Evolutionary conservation across 2,797 vertebrate species (phyloP).

Genomic region (Syngnathus acus): DNA sequence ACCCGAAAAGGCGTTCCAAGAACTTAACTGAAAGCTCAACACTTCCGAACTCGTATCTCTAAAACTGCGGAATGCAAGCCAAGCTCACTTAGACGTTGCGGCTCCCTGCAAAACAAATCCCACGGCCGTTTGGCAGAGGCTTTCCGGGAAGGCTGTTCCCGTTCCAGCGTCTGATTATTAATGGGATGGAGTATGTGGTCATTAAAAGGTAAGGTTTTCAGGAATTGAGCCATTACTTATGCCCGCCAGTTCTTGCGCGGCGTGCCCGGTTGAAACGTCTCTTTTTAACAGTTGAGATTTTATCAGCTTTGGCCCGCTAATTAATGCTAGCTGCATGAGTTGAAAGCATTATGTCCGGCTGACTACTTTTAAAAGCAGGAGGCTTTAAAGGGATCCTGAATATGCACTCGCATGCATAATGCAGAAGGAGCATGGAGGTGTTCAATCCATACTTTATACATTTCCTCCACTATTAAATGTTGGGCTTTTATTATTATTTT

Average conservation of each 20-base stretch:
- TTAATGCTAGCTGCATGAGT: conserved; percentile 7
- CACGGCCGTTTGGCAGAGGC: not conserved
- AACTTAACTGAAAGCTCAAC: not conserved
- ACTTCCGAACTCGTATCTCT: not conserved
- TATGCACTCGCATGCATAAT: conserved; percentile 3
- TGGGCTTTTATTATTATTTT: not conserved
- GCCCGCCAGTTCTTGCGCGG: not conserved
- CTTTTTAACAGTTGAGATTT: conserved; percentile 9
- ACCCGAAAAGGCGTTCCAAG: not conserved
- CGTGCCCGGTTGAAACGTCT: not conserved
- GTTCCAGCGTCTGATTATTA: not conserved
- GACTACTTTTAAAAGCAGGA: conserved; percentile 2
- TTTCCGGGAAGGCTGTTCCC: conserved; percentile 3
- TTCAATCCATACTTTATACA: not conserved
- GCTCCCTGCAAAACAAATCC: conserved; percentile 2
- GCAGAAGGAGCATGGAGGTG: not conserved
- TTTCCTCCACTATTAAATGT: conserved; percentile 1
- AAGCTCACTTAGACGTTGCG: not conserved
- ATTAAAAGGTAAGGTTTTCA: conserved; percentile 5
- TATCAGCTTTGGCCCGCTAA: conserved; percentile 1
- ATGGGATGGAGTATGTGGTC: not conserved
- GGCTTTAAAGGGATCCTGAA: conserved; percentile 5
- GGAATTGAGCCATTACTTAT: conserved; percentile 3
- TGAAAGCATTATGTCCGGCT: conserved; percentile 5
- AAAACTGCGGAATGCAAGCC: not conserved